Conservation (phyloP, 2,797 vertebrate species). For the Vipera latastei region DNA sequence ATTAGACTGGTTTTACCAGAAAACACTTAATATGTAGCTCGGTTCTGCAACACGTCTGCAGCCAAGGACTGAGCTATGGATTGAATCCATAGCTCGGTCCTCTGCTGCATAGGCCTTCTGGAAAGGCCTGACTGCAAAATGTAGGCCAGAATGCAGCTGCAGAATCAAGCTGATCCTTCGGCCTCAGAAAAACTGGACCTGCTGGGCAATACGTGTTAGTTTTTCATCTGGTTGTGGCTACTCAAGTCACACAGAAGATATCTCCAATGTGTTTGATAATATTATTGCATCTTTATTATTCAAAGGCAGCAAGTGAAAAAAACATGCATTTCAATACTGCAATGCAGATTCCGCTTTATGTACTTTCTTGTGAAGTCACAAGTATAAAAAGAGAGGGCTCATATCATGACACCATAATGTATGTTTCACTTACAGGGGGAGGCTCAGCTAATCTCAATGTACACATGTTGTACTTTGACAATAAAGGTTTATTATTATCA, state of each 20-base stretch:
- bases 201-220: not conserved
- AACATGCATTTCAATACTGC: not conserved
- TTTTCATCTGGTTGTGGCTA: not conserved
- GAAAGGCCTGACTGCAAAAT: too few species aligned
- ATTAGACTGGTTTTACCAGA: too few species aligned
- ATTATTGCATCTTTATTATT: not conserved
- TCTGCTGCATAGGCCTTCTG: too few species aligned
- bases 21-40: too few species aligned
- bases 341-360: not conserved
- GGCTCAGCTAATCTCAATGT: too few species aligned
- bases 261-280: not conserved
- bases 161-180: too few species aligned
- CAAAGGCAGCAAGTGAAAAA: not conserved
- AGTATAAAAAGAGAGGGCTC: not conserved
- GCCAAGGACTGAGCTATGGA: too few species aligned
- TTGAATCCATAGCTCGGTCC: too few species aligned
- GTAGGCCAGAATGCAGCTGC: too few species aligned
- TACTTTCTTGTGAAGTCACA: not conserved
- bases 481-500: not conserved
- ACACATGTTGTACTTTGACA: too few species aligned
- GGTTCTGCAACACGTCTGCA: too few species aligned
- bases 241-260: not conserved
- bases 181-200: too few species aligned
- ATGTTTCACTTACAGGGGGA: not conserved
- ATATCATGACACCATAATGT: not conserved